Conservation (phyloP, 2,888 invertebrate genomes). For the Zhengitettix transpicula region DNA sequence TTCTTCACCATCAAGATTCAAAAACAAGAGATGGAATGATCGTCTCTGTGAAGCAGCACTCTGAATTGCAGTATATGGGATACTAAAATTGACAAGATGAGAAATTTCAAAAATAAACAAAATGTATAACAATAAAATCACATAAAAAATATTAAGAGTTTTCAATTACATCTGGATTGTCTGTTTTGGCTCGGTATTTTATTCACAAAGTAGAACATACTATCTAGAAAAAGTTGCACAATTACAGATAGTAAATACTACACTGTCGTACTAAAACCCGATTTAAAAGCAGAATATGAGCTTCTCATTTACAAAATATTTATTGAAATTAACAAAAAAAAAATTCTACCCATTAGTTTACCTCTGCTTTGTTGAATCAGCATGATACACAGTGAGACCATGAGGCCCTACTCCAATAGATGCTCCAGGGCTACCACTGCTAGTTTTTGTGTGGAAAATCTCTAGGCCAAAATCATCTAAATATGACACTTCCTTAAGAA, state of each 20-base stretch:
- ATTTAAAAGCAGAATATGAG: background rate
- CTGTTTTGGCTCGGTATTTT: too few species aligned
- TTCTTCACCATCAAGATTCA: conserved; percentile 48
- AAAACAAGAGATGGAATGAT: conserved; percentile 57
- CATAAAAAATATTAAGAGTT: background rate
- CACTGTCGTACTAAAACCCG: too few species aligned
- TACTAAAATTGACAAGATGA: conserved; percentile 29
- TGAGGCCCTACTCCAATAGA: conserved; percentile 67
- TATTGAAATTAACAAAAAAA: background rate
- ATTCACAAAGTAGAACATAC: too few species aligned
- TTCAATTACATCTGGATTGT: too few species aligned
- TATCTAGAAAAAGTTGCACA: too few species aligned
- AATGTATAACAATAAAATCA: background rate
- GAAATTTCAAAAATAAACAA: background rate
- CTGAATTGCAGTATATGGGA: conserved; percentile 66
- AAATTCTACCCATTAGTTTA: background rate
- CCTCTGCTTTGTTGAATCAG: conserved; percentile 17
- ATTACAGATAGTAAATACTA: background rate
- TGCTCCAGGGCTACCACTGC: conserved; percentile 27
- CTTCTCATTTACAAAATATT: background rate
- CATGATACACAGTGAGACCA: conserved; percentile 58
- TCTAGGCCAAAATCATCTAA: conserved; percentile 73
- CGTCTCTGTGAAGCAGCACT: conserved; percentile 60
- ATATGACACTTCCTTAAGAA: conserved; percentile 63
- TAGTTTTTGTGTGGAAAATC: conserved; percentile 55